These are phyloP conservation scores for Ictalurus punctatus DNA, from an alignment of 2,113 vertebrate genomes.

Conservation along the genomic window DNA sequence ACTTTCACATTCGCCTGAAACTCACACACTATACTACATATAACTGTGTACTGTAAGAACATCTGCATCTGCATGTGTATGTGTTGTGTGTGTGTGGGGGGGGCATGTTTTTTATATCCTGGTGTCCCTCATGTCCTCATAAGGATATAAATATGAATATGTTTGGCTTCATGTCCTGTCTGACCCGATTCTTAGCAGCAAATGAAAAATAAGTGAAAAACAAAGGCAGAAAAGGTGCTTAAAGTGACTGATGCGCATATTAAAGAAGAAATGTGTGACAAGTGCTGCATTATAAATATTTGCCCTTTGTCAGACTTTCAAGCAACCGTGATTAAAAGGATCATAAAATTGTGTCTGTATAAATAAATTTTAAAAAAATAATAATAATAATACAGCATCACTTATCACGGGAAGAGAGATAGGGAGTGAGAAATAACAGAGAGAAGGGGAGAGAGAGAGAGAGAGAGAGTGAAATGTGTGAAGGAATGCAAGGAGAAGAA, in stretches of 20 bases:
- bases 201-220: not conserved
- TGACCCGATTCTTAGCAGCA: not conserved
- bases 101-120: not conserved
- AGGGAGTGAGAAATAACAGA: not conserved
- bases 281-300: not conserved
- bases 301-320: not conserved
- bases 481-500: not conserved
- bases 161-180: not conserved
- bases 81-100: not conserved
- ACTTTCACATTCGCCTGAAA: not conserved
- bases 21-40: not conserved
- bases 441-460: not conserved
- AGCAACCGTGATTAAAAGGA: not conserved
- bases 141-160: not conserved
- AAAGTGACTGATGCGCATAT: not conserved
- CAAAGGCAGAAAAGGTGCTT: not conserved
- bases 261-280: not conserved
- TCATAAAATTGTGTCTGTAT: not conserved
- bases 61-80: not conserved
- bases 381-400: no score
- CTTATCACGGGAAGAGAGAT: not conserved
- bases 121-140: not conserved
- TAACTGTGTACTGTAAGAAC: not conserved
- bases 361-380: no score
- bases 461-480: not conserved